These are phyloP conservation scores for Pogonus chalceus DNA, from an alignment of 1,140 invertebrate species.

Conservation along the genomic window DNA sequence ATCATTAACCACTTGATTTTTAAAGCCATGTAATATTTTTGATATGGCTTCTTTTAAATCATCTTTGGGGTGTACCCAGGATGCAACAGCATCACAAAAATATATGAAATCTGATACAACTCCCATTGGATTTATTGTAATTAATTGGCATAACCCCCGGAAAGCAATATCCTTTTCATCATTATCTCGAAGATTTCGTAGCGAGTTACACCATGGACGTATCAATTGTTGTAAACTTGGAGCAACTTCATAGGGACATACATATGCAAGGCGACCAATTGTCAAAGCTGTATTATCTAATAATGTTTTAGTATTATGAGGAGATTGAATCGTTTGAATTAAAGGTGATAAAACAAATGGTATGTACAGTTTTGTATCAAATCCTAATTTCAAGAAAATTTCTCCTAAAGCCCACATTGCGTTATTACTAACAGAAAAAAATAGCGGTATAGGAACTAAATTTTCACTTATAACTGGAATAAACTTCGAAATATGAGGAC, in stretches of 20 bases:
- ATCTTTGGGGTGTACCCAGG: slow-evolving; percentile 27
- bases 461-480: slow-evolving; percentile 93
- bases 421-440: slow-evolving; percentile 98
- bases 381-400: slow-evolving; percentile 88
- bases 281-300: slow-evolving; percentile 93
- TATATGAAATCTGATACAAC: slow-evolving; percentile 30
- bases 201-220: slow-evolving; percentile 93
- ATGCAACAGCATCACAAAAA: slow-evolving; percentile 33
- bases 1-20: slow-evolving; percentile 26
- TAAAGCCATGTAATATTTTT: slow-evolving; percentile 27
- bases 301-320: too few relatives aligned
- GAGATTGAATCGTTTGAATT: too few relatives aligned
- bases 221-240: slow-evolving; percentile 97
- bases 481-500: slow-evolving; percentile 84
- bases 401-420: slow-evolving; percentile 98
- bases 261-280: slow-evolving; percentile 98
- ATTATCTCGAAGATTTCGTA: slow-evolving; percentile 96
- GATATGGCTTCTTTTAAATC: slow-evolving; percentile 29
- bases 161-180: slow-evolving; percentile 99
- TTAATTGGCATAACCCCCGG: slow-evolving; percentile 83
- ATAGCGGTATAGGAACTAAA: slow-evolving; percentile 91
- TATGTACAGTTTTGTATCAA: slow-evolving; percentile 25
- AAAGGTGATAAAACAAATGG: too few relatives aligned
- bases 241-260: slow-evolving; percentile 97
- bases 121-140: slow-evolving; percentile 26